Base-by-base conservation (phyloP, 2,888 invertebrate species). In the Ischnura elegans region DNA sequence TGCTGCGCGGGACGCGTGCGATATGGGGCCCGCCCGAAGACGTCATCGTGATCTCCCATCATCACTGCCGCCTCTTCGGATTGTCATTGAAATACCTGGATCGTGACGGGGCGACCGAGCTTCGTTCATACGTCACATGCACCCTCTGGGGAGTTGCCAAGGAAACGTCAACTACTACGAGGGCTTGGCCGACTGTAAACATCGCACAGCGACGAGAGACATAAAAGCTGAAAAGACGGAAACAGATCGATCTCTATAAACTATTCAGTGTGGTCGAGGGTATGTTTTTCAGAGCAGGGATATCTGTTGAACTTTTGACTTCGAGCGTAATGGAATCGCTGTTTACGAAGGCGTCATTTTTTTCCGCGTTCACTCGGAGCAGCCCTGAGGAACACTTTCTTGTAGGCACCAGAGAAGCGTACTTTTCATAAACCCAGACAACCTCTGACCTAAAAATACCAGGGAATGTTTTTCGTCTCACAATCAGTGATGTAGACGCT, bases 191-290 rank as follows among this genome's bases (percentile, higher is more conserved):
- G 61, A 0, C 10, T 29, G 76, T 36, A 76, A 76, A 76, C 76
- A 76, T 1, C 19, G 61, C 61, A 6, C 61, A 16, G 76, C 76
- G 21, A 36, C 36, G 36, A 0, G 36, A 4, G 36, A 76, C 36
- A 76, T 16, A 76, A 76, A 51, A 76, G 76, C 13, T 76, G 76
- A 76, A 76, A 76, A 8, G 76, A 29, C 76, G 5, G 76, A 36
- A 76, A 36, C 76, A 76, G 36, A 76, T 76, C 76, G 76, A 76
- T 76, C 29, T 76, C 76, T 76, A 76, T 76, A 76, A 76, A 76
- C 76, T 76, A 76, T 76, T 76, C 76, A 76, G 36, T 25, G 76
- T 25, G 76, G 29, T 36, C 5, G 16, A 76, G 29, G 36, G 76
- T 36, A 76, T 36, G 36, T 76, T 76, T n/a, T 76, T 76, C 36